These are phyloP conservation scores for Anabas testudineus DNA, from an alignment of 2,797 vertebrate genomes.

Conservation along the genomic window DNA sequence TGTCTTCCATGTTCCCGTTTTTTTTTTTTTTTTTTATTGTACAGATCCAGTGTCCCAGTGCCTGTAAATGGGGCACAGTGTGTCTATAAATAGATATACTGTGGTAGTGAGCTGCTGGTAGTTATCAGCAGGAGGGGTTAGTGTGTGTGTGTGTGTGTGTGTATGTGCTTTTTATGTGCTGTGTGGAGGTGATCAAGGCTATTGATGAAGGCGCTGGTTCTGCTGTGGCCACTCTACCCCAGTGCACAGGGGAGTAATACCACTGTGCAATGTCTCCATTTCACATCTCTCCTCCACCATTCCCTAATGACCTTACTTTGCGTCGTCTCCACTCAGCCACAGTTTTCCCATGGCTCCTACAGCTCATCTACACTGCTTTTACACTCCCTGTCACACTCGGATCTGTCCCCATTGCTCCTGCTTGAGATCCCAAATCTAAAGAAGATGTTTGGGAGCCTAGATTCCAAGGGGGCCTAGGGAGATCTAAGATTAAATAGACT, in stretches of 20 bases:
- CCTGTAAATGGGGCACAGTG: conserved; percentile 72
- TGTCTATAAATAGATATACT: conserved; percentile 75
- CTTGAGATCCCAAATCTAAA: conserved; percentile 58
- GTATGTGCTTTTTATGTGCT: conserved; percentile 45
- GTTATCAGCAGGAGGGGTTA: conserved; percentile 35
- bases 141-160: conserved; percentile 3
- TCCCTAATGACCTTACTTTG: conserved; percentile 55
- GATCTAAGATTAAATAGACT: conserved; percentile 60
- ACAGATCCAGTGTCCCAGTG: conserved; percentile 64
- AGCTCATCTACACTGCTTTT: conserved; percentile 59
- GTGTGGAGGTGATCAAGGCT: conserved; percentile 53
- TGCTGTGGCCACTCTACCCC: conserved; percentile 20
- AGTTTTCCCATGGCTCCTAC: conserved; percentile 60
- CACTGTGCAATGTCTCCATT: conserved; percentile 59
- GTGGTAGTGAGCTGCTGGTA: conserved; percentile 50
- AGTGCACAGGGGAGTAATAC: conserved; percentile 54
- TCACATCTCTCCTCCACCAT: conserved; percentile 45
- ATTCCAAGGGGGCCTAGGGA: not conserved
- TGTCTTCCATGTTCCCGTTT: conserved; percentile 15
- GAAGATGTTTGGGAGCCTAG: conserved; percentile 42
- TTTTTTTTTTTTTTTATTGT: conserved; percentile 42
- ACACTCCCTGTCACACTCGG: conserved; percentile 50
- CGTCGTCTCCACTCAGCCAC: conserved; percentile 32
- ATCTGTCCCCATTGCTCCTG: conserved; percentile 36
- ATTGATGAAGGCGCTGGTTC: conserved; percentile 56